Base-by-base conservation (phyloP, 1,140 invertebrate species). In the Caerostris extrusa region DNA sequence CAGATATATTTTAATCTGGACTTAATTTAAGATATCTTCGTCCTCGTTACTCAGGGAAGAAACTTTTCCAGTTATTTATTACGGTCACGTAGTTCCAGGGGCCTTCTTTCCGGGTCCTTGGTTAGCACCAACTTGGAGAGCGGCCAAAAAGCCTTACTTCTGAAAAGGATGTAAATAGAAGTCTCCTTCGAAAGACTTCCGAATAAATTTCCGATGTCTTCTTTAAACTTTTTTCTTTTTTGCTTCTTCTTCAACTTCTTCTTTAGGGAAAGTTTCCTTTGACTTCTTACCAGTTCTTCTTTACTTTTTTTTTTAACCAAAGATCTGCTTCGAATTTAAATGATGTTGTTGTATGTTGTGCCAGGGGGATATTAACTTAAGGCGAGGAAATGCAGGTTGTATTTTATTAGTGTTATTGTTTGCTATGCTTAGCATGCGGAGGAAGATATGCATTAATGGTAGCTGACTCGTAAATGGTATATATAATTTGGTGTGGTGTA, bases 1-100 rank as follows among this genome's bases (percentile, higher is more conserved):
- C 91, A 86, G 91, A 93, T 93, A 93, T 89, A 93, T 93, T 93
- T 93, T 93, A 93, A 93, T 93, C 92, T 93, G 92, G 92, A 93
- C 92, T 93, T 93, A 93, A 93, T 93, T 93, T 93, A 89, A 89
- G 86, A 92, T 92, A 92, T 92, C 91, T 53, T n/a, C 61, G n/a
- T 82, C 85, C 69, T 93, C 85, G 92, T 89, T 93, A 82, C 69
- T 92, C 82, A 69, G 57, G 53, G 67, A 89, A 88, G 86, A 93
- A 88, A 89, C 67, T 88, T 88, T 82, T 56, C 17, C 57, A 61
- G 92, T 93, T 93, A 93, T 93, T 93, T 93, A 93, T 93, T 77
- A 58, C 92, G 71, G 92, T 88, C 92, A 93, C 92, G 92, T 93
- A 67, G 53, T 87, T 87, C 83, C 53, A 10, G 71, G 69, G 71